Percentiles rank a stretch among this genome's conserved stretches.
These are phyloP conservation scores for Cyaniris semiargus DNA, from an alignment of 2,888 invertebrate genomes.

Conservation along the genomic window DNA sequence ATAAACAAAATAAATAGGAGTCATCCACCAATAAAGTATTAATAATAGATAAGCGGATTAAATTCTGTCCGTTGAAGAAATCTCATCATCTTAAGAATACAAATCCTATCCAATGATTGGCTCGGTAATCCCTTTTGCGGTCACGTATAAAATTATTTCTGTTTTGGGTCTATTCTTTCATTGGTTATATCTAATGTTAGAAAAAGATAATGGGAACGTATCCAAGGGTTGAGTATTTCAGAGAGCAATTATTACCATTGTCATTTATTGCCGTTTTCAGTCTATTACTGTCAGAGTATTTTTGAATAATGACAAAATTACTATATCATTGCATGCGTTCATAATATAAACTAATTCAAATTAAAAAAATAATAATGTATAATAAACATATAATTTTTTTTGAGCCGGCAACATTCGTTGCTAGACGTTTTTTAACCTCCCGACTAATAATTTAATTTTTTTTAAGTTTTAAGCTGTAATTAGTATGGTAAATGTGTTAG, in stretches of 20 bases:
- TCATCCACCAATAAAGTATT: constrained; percentile 10
- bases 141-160: constrained; percentile 43
- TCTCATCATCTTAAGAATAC: constrained; percentile 32
- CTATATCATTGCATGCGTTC: too few relatives aligned
- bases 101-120: constrained; percentile 41
- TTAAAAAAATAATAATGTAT: too few relatives aligned
- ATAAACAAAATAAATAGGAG: neutral
- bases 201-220: neutral
- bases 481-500: too few relatives aligned
- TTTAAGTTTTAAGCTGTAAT: too few relatives aligned
- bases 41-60: constrained; percentile 22
- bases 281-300: neutral
- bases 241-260: neutral
- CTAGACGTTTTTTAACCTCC: too few relatives aligned
- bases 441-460: too few relatives aligned
- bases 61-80: constrained; percentile 31
- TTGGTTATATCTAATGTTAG: neutral
- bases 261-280: neutral
- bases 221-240: neutral
- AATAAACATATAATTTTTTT: too few relatives aligned
- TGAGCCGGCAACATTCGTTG: too few relatives aligned
- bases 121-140: constrained; percentile 40
- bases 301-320: neutral
- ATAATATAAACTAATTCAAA: too few relatives aligned
- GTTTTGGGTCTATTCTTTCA: constrained; percentile 31